These are phyloP conservation scores for Zophobas morio DNA, from an alignment of 1,140 invertebrate species.

Conservation along the genomic window DNA sequence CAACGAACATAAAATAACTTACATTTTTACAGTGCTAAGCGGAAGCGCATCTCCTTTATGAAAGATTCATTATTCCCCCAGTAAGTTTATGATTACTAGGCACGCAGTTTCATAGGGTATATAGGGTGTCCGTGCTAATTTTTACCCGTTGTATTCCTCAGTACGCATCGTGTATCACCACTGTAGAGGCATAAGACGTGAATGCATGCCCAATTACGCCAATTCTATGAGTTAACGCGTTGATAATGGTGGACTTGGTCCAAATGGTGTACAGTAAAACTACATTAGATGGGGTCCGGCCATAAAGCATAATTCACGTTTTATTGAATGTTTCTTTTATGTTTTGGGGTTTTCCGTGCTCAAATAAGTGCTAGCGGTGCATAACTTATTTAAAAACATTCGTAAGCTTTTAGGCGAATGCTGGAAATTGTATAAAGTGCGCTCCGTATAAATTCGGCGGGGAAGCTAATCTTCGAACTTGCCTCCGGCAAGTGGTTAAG, in stretches of 20 bases:
- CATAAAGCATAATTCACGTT: conserved; percentile 46
- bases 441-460: too few relatives aligned
- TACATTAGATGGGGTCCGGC: conserved; percentile 30
- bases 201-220: conserved; percentile 11
- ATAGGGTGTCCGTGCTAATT: too few relatives aligned
- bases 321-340: conserved; percentile 49
- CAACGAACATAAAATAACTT: conserved; percentile 33
- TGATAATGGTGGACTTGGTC: conserved; percentile 26
- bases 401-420: conserved; percentile 23
- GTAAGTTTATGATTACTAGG: conserved; percentile 18
- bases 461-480: not conserved
- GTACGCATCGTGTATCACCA: too few relatives aligned
- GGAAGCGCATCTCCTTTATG: conserved; percentile 38
- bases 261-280: conserved; percentile 38
- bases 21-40: conserved; percentile 28
- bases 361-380: conserved; percentile 37
- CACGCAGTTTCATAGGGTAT: too few relatives aligned
- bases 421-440: conserved; percentile 25
- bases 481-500: conserved; percentile 17
- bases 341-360: conserved; percentile 32
- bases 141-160: too few relatives aligned
- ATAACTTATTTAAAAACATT: conserved; percentile 38
- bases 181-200: not conserved
- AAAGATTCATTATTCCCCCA: conserved; percentile 38
- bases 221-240: conserved; percentile 11